Evolutionary conservation across 2,888 invertebrate species (phyloP), one percentile per base, ranked within the genome.

Genomic region (Prosopocoilus inquinatus): DNA sequence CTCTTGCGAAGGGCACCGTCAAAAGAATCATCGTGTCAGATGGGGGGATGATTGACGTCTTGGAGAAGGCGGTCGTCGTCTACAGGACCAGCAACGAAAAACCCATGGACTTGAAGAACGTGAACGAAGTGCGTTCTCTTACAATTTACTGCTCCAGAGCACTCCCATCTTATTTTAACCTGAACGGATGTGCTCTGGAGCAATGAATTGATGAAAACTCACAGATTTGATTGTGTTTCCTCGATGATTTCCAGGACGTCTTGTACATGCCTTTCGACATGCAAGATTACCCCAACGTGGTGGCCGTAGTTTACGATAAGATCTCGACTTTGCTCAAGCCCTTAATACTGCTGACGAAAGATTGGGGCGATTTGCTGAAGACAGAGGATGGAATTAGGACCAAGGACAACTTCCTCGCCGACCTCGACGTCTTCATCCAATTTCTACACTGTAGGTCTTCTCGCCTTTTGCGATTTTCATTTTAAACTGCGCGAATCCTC

Each of bases 11-110:
- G 50, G 73, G 75, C 57, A 59, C 68, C 3, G 78, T 85, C 62
- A 80, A 81, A 60, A 80, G 88, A 49, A 78, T 83, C 1, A 83
- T 87, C 56, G 77, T 90, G 48, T 84, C 87, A 0, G 83, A 84
- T 71, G 87, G 86, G 13, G 73, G 77, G 15, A 75, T 78, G 15
- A 78, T 84, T 61, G 74, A 80, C 51, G 79, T 89, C 15, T 78
- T 77, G 53, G 89, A 87, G 2, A 80, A 78, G 66, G 87, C 86
- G 72, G 79, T 90, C n/a, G 85, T 85, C 34, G 84, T 87, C 64
- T 88, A 89, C 70, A 84, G 89, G 63, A 80, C 83, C 11, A 82
- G 79, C 61, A 83, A 84, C 56, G 75, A 78, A 9, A 80, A 82
- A 61, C 75, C 77, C 9, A 77, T 91, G 39, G 89, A 87, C 54